Base-by-base conservation (phyloP, 2,797 vertebrate genomes). In the Bryconaethiops microstoma region DNA sequence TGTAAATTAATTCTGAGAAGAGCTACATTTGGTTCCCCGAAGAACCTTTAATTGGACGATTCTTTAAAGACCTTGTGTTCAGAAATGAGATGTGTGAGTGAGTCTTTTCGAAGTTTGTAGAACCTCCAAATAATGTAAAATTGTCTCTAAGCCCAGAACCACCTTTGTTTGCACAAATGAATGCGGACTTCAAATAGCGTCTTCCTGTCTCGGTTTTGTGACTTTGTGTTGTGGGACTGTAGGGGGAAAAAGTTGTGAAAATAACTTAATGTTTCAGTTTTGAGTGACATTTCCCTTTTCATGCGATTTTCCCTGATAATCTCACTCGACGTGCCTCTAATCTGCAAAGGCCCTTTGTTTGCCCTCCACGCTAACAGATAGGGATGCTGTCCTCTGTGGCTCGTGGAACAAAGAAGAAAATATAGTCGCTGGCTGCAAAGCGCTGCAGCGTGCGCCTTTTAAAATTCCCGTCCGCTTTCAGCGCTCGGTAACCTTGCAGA, bases 401-500 rank as follows among this genome's bases (percentile, higher is more conserved):
- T 86, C 57, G 63, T 64, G 73, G 81, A 84, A 83, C 84, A 86
- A 84, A 87, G 83, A 85, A 86, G 84, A 84, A 87, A 87, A 87
- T 83, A 85, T 86, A 84, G 83, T 85, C 79, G 71, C 80, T 84
- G 77, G 82, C 82, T 83, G 79, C 75, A 76, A 77, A 82, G 81
- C 80, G 84, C 77, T 82, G 87, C 84, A 83, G 84, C 74, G 67
- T 71, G 77, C 60, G 76, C 79, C 84, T 77, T 86, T 86, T 86
- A 80, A 73, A 74, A 84, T 87, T 85, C 86, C 83, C 78, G 59
- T 79, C 82, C 81, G 72, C 86, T 85, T 85, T 78, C 79, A 81
- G 86, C 81, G 50, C 90, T 88, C 81, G 86, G 82, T 94, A 93
- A 95, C 94, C 93, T 96, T 95, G 93, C 81, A 92, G 83, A 90